These are phyloP conservation scores for Cerceris ruficornis DNA, from an alignment of 2,888 invertebrate species.

Conservation along the genomic window DNA sequence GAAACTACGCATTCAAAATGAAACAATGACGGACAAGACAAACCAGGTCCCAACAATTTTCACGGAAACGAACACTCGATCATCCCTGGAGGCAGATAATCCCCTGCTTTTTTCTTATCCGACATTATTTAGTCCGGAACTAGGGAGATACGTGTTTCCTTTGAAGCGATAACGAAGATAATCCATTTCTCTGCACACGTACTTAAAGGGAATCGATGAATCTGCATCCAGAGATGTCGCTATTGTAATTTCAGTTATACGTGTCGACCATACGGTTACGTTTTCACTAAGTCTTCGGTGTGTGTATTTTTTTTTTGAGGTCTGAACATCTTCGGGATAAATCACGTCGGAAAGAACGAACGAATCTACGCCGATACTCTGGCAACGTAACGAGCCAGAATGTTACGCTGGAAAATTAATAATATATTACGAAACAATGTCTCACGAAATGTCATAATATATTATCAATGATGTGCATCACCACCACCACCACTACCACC, in stretches of 20 bases:
- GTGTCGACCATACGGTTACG: constrained; percentile 20
- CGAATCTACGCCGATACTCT: constrained; percentile 2
- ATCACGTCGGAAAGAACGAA: constrained; percentile 53
- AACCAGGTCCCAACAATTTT: constrained; percentile 69
- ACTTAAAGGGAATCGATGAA: not conserved
- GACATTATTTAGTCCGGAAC: no score
- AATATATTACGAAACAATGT: constrained; percentile 44
- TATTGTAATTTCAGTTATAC: constrained; percentile 14
- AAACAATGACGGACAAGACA: constrained; percentile 74
- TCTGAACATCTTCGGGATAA: constrained; percentile 59
- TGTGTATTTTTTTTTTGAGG: constrained; percentile 10
- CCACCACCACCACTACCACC: no score
- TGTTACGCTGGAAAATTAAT: constrained; percentile 35
- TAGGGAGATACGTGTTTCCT: not conserved
- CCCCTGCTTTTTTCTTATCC: not conserved
- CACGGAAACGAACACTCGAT: constrained; percentile 53
- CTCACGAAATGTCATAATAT: constrained; percentile 34
- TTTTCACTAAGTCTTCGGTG: constrained; percentile 28
- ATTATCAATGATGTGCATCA: constrained; percentile 21
- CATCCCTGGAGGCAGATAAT: constrained; percentile 35
- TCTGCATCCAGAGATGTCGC: constrained; percentile 40
- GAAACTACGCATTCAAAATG: constrained; percentile 69
- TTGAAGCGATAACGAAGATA: no score
- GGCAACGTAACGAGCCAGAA: constrained; percentile 6
- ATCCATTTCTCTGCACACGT: no score